These are phyloP conservation scores for Sebastes diaconus DNA, from an alignment of 2,797 vertebrate genomes.

Conservation along the genomic window DNA sequence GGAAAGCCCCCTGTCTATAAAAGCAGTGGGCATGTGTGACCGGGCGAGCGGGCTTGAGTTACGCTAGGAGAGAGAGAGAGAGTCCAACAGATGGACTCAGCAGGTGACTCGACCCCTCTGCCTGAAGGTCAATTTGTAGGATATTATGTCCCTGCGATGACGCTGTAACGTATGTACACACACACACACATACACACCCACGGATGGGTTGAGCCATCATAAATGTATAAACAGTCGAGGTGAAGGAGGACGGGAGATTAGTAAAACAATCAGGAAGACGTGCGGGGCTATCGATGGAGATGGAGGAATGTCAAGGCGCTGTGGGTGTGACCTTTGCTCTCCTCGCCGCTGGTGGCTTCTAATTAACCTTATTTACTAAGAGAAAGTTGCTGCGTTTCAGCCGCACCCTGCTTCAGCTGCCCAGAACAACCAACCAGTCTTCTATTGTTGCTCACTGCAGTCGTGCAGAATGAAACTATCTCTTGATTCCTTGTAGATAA, in stretches of 20 bases:
- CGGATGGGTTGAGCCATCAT: neutral
- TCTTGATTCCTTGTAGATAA: too few relatives aligned
- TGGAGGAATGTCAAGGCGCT: neutral
- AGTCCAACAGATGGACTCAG: constrained; percentile 67
- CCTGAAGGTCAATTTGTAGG: constrained; percentile 59
- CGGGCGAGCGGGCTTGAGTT: constrained; percentile 55
- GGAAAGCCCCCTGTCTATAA: constrained; percentile 74
- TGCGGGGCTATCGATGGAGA: neutral
- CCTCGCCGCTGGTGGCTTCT: constrained; percentile 4
- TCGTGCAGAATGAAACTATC: too few relatives aligned
- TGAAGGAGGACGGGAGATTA: neutral
- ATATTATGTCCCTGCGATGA: constrained; percentile 34
- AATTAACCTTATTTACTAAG: constrained; percentile 18
- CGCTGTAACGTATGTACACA: constrained; percentile 8
- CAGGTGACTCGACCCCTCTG: constrained; percentile 36
- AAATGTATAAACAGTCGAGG: constrained; percentile 1
- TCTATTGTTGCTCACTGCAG: neutral
- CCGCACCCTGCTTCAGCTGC: neutral
- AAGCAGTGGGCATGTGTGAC: constrained; percentile 34
- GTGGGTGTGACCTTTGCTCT: constrained; percentile 36
- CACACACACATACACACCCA: neutral
- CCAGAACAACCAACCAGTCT: too few relatives aligned
- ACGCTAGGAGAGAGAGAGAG: constrained; percentile 34
- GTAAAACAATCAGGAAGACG: neutral
- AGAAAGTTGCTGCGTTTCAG: neutral